These are phyloP conservation scores for Aelia acuminata DNA, from an alignment of 2,888 invertebrate species.

Conservation along the genomic window DNA sequence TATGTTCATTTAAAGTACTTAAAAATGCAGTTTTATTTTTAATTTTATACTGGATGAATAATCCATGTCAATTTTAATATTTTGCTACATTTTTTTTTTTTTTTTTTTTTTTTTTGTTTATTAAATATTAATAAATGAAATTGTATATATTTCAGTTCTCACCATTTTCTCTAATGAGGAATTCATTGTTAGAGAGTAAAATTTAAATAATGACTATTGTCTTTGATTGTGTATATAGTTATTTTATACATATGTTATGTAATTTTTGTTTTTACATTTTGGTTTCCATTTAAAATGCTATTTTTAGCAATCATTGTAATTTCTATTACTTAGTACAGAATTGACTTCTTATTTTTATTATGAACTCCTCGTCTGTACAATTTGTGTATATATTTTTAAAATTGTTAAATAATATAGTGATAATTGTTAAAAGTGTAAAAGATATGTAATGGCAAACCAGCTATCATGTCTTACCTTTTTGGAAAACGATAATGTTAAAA, in stretches of 20 bases:
- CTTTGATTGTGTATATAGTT: neutral
- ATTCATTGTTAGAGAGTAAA: neutral
- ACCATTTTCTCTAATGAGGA: neutral
- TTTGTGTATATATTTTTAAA: neutral
- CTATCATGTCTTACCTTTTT: neutral
- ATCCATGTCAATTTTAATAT: neutral
- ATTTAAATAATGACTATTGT: neutral
- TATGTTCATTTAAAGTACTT: neutral
- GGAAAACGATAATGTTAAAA: neutral
- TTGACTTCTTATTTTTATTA: neutral
- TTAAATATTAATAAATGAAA: neutral
- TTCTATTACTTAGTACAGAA: neutral
- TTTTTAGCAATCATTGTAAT: neutral
- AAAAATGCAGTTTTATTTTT: neutral
- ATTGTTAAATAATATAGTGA: neutral
- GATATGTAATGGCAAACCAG: neutral
- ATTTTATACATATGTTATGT: neutral
- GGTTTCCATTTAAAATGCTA: neutral
- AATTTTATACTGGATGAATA: neutral
- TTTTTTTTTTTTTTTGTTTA: neutral
- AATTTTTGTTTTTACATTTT: neutral
- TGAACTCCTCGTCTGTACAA: neutral
- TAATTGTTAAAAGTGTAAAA: no score
- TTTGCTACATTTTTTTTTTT: neutral
- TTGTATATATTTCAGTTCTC: slow-evolving; percentile 18